A percentile compares a stretch with the other conserved stretches of the same genome.
Conservation (phyloP, 2,113 vertebrate genomes). For the Ranitomeya variabilis region DNA sequence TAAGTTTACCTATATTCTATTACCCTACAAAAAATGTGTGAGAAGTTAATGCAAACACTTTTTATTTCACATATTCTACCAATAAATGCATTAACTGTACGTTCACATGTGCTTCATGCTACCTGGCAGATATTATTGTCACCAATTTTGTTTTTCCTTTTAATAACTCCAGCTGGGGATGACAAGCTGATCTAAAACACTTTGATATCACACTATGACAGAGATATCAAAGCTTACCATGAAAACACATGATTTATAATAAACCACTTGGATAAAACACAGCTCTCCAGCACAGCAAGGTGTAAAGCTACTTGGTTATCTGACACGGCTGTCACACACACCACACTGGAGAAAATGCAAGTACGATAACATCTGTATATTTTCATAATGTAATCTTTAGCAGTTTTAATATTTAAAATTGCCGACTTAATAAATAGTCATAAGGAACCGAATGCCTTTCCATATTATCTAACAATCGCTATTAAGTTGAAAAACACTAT, state of each 20-base stretch:
- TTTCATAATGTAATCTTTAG: not conserved
- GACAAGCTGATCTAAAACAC: slow-evolving; percentile 47
- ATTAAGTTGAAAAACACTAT: not conserved
- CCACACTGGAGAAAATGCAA: slow-evolving; percentile 6
- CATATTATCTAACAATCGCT: too few relatives aligned
- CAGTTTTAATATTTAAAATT: not conserved
- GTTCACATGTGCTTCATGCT: not conserved
- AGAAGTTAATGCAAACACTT: not conserved
- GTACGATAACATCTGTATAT: slow-evolving; percentile 16
- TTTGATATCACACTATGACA: slow-evolving; percentile 54
- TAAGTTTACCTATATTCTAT: too few relatives aligned
- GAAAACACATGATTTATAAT: slow-evolving; percentile 45
- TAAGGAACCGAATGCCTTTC: not conserved
- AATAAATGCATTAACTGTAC: not conserved
- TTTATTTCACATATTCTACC: not conserved
- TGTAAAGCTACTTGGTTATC: slow-evolving; percentile 18
- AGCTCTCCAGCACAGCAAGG: not conserved
- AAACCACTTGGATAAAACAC: slow-evolving; percentile 28
- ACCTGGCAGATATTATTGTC: slow-evolving; percentile 44
- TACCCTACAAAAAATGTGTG: too few relatives aligned
- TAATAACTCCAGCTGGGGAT: slow-evolving; percentile 60
- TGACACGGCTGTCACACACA: slow-evolving; percentile 26
- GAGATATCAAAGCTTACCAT: slow-evolving; percentile 49
- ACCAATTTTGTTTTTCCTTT: slow-evolving; percentile 50
- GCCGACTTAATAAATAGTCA: not conserved